Base-by-base conservation (phyloP, 2,113 vertebrate species). In the Aegypius monachus region DNA sequence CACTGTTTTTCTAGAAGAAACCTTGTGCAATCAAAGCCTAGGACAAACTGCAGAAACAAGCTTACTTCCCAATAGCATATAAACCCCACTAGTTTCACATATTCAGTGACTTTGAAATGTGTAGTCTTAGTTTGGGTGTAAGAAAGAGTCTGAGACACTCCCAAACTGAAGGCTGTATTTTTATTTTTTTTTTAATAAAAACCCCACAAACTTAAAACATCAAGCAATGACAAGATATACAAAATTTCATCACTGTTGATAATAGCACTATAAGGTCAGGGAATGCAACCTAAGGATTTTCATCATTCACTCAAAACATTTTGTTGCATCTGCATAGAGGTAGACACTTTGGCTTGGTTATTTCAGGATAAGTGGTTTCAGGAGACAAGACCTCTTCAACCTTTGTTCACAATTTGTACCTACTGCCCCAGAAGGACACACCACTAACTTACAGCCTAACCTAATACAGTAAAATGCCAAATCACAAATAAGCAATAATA, bases 101-200 rank as follows among this genome's bases (percentile, higher is more conserved):
- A 2, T 1, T 34, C 26, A 36, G 19, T 21, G 23, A 66, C 32
- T n/a, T n/a, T 27, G 59, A 58, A 81, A 85, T 0, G 0, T 2
- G 3, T 16, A 48, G 43, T 15, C 48, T 72, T 65, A 53, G 6
- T 20, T 29, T 80, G 67, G 36, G n/a, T 36, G 17, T 22, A 55
- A 59, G 32, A 48, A 83, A n/a, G 36, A 92, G 59, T 32, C 12
- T n/a, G 32, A 81, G 34, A 72, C 6, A 17, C 43, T 66, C 50
- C n/a, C 50, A 67, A 36, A 53, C 7, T 55, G 47, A 88, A 82
- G 32, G 42, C 11, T 70, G 5, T 25, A 17, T 53, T 3, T 22
- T 36, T 59, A 18, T 34, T 43, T 43, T 36, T 22, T 73, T 74
- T 53, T 25, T 3, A 77, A 47, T 26, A 23, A 58, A 72, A 40